Conservation (phyloP, 2,888 invertebrate species). For the Antitype chi region DNA sequence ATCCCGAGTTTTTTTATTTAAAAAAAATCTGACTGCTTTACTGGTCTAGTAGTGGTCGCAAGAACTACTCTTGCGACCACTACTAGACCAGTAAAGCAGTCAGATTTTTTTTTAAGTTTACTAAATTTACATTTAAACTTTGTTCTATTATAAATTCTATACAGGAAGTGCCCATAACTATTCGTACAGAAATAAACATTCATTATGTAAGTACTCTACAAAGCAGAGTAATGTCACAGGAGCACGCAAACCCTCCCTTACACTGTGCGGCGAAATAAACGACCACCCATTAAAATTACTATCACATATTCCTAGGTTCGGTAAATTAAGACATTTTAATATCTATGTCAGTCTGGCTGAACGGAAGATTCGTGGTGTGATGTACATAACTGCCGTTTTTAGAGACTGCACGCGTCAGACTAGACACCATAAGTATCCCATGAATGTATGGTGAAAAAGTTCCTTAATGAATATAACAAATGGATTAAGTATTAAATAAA, state of each 20-base stretch:
- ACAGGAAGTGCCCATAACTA: slow-evolving; percentile 36
- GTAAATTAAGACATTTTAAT: slow-evolving; percentile 56
- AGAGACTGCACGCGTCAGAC: slow-evolving; percentile 46
- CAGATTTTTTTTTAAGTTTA: background rate
- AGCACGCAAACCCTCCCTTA: slow-evolving; percentile 39
- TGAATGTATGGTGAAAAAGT: too few species aligned
- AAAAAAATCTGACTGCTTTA: too few species aligned
- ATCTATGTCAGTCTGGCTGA: slow-evolving; percentile 80
- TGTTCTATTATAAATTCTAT: slow-evolving; percentile 16
- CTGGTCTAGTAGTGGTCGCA: too few species aligned
- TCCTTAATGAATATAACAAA: too few species aligned
- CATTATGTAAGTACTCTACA: slow-evolving; percentile 4
- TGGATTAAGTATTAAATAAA: background rate
- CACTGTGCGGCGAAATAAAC: slow-evolving; percentile 32
- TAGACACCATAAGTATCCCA: too few species aligned
- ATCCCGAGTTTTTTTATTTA: too few species aligned
- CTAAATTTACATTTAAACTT: background rate
- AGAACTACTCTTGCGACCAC: too few species aligned
- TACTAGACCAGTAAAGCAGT: background rate
- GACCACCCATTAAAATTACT: slow-evolving; percentile 9
- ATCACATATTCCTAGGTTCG: slow-evolving; percentile 71
- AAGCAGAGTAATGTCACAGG: slow-evolving; percentile 3
- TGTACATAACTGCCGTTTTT: slow-evolving; percentile 35
- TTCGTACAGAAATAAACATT: slow-evolving; percentile 38
- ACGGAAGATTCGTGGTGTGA: slow-evolving; percentile 71